Conservation (phyloP, 2,888 invertebrate species). For the Endotricha flammealis region DNA sequence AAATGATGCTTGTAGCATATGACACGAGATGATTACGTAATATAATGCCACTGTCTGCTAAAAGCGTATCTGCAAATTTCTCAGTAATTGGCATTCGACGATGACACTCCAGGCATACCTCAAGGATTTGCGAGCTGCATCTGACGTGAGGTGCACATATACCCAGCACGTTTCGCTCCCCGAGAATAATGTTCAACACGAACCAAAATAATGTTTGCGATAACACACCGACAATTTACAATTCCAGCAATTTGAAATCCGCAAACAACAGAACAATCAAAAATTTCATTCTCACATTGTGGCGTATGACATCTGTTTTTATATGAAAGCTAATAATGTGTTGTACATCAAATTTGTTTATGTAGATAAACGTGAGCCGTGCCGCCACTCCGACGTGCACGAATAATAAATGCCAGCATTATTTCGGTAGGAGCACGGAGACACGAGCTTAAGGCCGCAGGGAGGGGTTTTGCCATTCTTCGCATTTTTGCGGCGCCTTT, state of each 20-base stretch:
- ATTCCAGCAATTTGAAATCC: too few relatives aligned
- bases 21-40: not conserved
- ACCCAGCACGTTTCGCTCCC: not conserved
- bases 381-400: constrained; percentile 18
- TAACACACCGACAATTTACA: constrained; percentile 3
- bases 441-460: constrained; percentile 24
- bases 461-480: constrained; percentile 37
- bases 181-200: constrained; percentile 2
- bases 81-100: constrained; percentile 3
- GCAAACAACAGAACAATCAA: too few relatives aligned
- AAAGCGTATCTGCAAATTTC: constrained; percentile 1
- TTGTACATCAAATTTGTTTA: constrained; percentile 29
- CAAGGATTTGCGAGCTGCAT: constrained; percentile 3
- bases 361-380: constrained; percentile 22
- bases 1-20: constrained; percentile 5
- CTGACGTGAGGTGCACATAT: constrained; percentile 5
- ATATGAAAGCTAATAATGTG: constrained; percentile 30
- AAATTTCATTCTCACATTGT: constrained; percentile 22
- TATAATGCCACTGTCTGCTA: not conserved
- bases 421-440: constrained; percentile 22
- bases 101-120: constrained; percentile 2
- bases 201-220: constrained; percentile 2
- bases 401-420: constrained; percentile 36
- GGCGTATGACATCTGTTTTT: constrained; percentile 26
- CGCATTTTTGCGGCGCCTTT: constrained; percentile 55